Evolutionary conservation across 2,113 vertebrate genomes (phyloP).

Genomic region (Uria lomvia): DNA sequence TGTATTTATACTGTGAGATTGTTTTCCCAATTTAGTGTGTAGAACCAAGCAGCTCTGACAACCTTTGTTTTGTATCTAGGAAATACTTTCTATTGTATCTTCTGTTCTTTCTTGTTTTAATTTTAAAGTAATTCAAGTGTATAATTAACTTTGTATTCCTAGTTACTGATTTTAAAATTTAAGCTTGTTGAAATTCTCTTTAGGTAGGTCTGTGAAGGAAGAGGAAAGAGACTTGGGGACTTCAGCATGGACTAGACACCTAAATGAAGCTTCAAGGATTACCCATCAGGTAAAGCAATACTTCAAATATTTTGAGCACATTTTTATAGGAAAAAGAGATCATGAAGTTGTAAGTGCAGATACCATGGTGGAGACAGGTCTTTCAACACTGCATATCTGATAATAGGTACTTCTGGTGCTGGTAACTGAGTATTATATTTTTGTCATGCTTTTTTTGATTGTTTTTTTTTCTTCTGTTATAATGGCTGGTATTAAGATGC

Average conservation of each 20-base stretch:
- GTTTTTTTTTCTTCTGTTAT: not conserved
- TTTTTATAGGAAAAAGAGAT: not conserved
- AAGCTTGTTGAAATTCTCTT: conserved; percentile 6
- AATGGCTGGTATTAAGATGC: not conserved
- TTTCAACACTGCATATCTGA: not conserved
- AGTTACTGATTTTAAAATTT: not conserved
- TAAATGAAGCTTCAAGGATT: conserved; percentile 72
- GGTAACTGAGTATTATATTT: not conserved
- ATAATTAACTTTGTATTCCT: not conserved
- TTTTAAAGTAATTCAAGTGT: not conserved
- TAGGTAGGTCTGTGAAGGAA: conserved; percentile 72
- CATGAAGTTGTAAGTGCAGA: not conserved
- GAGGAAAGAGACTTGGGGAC: conserved; percentile 73
- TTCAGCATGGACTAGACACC: conserved; percentile 68
- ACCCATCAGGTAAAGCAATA: conserved; percentile 74
- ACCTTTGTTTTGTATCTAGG: not conserved
- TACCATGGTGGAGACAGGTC: not conserved
- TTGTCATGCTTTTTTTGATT: not conserved
- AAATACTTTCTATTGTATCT: not conserved
- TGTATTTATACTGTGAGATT: not conserved
- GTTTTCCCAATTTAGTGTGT: not conserved
- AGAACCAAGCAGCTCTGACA: not conserved
- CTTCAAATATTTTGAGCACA: not conserved
- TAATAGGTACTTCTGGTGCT: not conserved
- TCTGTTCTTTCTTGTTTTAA: not conserved